Conservation (phyloP, 1,140 invertebrate genomes). For the Lethrus apterus region DNA sequence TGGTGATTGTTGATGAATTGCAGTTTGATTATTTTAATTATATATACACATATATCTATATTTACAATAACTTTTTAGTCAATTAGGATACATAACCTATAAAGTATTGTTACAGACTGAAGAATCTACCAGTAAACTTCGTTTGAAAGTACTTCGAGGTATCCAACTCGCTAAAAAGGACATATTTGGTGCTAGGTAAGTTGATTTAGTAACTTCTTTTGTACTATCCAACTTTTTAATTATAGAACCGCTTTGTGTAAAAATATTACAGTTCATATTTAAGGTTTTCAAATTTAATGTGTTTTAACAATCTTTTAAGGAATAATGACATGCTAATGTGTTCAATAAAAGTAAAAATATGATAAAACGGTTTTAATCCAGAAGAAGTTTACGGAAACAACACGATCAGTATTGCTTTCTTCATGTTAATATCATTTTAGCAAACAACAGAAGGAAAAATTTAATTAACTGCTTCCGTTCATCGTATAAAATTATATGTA, state of each 20-base stretch:
- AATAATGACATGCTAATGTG: no score
- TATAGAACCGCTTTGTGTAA: constrained; percentile 2
- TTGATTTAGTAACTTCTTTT: no score
- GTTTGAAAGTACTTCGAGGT: constrained; percentile 77
- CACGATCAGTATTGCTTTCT: no score
- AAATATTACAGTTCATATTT: constrained; percentile 12
- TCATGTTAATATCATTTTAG: no score
- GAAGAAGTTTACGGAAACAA: no score
- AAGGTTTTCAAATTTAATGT: constrained; percentile 3
- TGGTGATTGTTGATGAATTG: constrained; percentile 1
- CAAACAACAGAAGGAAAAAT: no score
- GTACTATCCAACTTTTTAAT: background rate
- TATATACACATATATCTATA: background rate
- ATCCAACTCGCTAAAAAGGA: constrained; percentile 93
- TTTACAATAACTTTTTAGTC: constrained; percentile 1
- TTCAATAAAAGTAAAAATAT: no score
- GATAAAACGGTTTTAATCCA: no score
- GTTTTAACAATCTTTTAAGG: constrained; percentile 17
- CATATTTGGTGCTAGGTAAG: constrained; percentile 93
- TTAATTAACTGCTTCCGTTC: no score
- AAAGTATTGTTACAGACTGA: constrained; percentile 55
- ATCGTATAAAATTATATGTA: no score
- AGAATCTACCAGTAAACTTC: constrained; percentile 64
- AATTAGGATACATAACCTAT: constrained; percentile 5
- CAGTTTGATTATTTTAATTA: background rate